Base-by-base conservation (phyloP, 2,888 invertebrate genomes). In the Cartodere bifasciata region DNA sequence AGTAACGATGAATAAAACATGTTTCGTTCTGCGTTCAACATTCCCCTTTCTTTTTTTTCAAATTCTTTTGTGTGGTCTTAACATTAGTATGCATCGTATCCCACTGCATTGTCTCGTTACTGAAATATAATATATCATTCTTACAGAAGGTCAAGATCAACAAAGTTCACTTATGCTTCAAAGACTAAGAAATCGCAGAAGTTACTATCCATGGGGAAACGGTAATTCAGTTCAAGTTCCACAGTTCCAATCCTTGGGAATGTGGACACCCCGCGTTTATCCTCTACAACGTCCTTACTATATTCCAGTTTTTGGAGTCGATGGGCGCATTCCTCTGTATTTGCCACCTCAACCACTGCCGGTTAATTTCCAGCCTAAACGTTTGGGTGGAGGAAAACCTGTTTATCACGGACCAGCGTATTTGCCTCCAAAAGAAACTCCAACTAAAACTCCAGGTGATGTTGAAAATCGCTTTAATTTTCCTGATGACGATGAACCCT, bases 201-300 rank as follows among this genome's bases (percentile, higher is more conserved):
- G 44, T 22, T 44, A 35, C 26, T 28, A 28, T 15, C 39, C 39
- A 3, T 42, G 36, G 32, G 4, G 16, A n/a, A 10, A 26, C 7
- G 13, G 11, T 12, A 23, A 28, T 12, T 16, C 22, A 13, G 27
- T 35, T 13, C 38, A 36, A 23, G 7, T 33, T 16, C 42, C 45
- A 11, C 34, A 42, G 11, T 44, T 46, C 17, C 25, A 40, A 13
- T 39, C 39, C 28, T 35, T 43, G 6, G 32, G 39, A 4, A 28
- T 44, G 2, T 57, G 51, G 50, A 48, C 46, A 24, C 50, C 56
- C 2, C 42, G 49, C 4, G 31, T 39, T 1, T 52, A 53, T 32
- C 47, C 47, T 26, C 28, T 58, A 3, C 40, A 35, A 14, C 43
- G 55, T n/a, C 58, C 60, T 3, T 59, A 59, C 39, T 53, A 38